Evolutionary conservation across 2,888 invertebrate species (phyloP).

Genomic region (Bibio marci): DNA sequence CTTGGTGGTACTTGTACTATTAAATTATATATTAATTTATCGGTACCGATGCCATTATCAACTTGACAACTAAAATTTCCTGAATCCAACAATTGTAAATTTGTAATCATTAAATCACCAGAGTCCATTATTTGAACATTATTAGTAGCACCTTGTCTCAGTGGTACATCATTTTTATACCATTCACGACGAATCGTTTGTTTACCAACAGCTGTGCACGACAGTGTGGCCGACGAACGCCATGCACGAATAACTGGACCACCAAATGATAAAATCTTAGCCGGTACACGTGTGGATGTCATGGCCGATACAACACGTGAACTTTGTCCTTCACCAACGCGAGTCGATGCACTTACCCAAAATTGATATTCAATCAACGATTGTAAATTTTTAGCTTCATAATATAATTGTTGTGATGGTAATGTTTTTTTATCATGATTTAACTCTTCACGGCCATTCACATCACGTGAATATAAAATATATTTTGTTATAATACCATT

Average conservation of each 20-base stretch:
- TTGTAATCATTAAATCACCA: constrained; percentile 45
- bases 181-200: constrained; percentile 39
- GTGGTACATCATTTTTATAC: constrained; percentile 38
- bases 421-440: constrained; percentile 49
- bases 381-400: constrained; percentile 48
- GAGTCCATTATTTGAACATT: constrained; percentile 44
- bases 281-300: constrained; percentile 45
- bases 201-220: constrained; percentile 48
- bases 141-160: constrained; percentile 34
- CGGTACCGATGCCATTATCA: constrained; percentile 50
- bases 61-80: constrained; percentile 55
- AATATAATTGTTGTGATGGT: constrained; percentile 43
- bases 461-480: constrained; percentile 48
- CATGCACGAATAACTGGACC: constrained; percentile 46
- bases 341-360: constrained; percentile 61
- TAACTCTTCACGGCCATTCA: constrained; percentile 48
- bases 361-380: constrained; percentile 58
- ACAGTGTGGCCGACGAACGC: constrained; percentile 43
- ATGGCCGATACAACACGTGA: constrained; percentile 49
- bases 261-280: constrained; percentile 54
- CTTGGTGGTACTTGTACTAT: constrained; percentile 58
- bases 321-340: constrained; percentile 60
- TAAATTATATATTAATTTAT: constrained; percentile 44
- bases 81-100: constrained; percentile 42
- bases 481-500: constrained; percentile 65